Percentiles rank a stretch among this genome's conserved stretches.
Evolutionary conservation across 1,140 invertebrate genomes (phyloP).

Genomic region (Drosophila mauritiana): DNA sequence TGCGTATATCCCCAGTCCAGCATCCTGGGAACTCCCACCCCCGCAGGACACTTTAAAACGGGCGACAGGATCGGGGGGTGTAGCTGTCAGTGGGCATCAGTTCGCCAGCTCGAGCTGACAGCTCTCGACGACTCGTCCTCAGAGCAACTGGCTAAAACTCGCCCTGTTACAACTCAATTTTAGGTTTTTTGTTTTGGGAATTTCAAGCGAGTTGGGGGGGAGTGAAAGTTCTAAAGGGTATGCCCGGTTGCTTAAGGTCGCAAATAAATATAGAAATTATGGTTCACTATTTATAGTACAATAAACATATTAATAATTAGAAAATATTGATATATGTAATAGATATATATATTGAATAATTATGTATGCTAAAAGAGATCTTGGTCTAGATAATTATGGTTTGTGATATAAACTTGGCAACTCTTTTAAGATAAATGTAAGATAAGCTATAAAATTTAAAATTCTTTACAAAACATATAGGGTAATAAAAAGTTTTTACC

Average conservation of each 20-base stretch:
- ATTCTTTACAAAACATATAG: neutral
- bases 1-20: slow-evolving; percentile 40
- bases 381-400: neutral
- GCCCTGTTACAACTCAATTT: slow-evolving; percentile 80
- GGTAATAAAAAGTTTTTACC: slow-evolving; percentile 18
- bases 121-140: slow-evolving; percentile 45
- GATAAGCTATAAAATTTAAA: neutral
- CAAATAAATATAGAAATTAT: neutral
- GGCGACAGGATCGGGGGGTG: slow-evolving; percentile 9
- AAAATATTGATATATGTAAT: neutral
- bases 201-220: slow-evolving; percentile 35
- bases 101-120: slow-evolving; percentile 76
- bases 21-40: neutral
- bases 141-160: slow-evolving; percentile 30
- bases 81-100: slow-evolving; percentile 76
- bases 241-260: neutral
- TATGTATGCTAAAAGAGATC: neutral
- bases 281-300: too few species aligned
- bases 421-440: too few species aligned
- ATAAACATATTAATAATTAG: too few species aligned
- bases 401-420: too few species aligned
- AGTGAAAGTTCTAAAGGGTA: neutral
- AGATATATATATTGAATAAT: neutral
- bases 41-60: slow-evolving; percentile 60
- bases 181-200: slow-evolving; percentile 60